Percentiles rank a stretch among this genome's conserved stretches.
Conservation (phyloP, 2,888 invertebrate species). For the Phyto melanocephala region DNA sequence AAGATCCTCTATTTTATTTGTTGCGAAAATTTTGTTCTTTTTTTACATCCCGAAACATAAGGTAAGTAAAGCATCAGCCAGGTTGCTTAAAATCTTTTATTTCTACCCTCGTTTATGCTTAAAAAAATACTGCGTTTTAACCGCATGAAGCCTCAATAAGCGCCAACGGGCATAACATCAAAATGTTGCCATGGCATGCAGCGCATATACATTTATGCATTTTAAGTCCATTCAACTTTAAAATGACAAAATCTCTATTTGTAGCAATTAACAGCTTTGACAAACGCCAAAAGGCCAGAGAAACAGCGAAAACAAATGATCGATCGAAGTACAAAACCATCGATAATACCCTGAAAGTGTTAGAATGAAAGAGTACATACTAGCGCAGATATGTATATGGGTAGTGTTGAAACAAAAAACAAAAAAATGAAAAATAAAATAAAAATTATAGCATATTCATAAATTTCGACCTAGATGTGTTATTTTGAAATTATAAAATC, state of each 20-base stretch:
- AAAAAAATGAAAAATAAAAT: background rate
- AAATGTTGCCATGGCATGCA: conserved; percentile 14
- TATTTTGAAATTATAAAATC: background rate
- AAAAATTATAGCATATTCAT: background rate
- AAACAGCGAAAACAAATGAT: conserved; percentile 45
- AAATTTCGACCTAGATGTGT: background rate
- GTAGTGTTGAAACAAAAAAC: no score
- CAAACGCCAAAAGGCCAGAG: background rate
- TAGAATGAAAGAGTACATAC: conserved; percentile 2
- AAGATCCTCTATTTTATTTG: no score
- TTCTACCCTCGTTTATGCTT: background rate
- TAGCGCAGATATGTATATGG: background rate
- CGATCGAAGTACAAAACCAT: conserved; percentile 49
- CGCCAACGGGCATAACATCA: conserved; percentile 37
- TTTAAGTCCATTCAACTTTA: conserved; percentile 24
- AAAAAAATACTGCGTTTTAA: background rate
- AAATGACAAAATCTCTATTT: conserved; percentile 56
- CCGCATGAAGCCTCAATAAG: conserved; percentile 22
- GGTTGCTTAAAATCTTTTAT: no score
- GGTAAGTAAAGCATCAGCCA: no score
- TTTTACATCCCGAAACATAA: no score
- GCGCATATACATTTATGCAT: background rate
- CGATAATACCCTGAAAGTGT: conserved; percentile 35
- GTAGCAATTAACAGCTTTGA: conserved; percentile 55
- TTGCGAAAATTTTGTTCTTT: no score